Evolutionary conservation across 2,113 vertebrate genomes (phyloP).

Genomic region (Alligator mississippiensis): DNA sequence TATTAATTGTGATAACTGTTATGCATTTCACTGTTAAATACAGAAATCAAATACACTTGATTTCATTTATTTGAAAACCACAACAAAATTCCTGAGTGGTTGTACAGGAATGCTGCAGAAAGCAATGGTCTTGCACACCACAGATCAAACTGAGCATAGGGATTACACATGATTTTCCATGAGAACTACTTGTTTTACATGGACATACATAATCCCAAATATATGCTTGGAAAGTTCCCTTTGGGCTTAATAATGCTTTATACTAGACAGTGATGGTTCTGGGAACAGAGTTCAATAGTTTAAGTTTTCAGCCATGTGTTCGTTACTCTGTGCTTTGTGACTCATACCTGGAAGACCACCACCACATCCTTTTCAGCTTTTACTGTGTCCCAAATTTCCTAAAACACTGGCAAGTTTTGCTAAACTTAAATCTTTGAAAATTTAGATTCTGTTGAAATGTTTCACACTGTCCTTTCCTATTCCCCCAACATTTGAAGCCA

Average conservation of each 20-base stretch:
- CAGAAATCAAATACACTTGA: neutral
- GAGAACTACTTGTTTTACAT: neutral
- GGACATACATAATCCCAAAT: neutral
- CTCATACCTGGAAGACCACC: neutral
- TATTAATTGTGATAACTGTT: neutral
- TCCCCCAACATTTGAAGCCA: neutral
- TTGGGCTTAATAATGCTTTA: neutral
- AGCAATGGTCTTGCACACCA: neutral
- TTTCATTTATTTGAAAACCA: neutral
- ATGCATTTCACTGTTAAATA: too few relatives aligned
- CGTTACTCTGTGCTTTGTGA: neutral
- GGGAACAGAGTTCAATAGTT: neutral
- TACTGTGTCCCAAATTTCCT: neutral
- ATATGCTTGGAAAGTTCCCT: neutral
- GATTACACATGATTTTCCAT: neutral
- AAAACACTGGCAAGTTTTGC: neutral
- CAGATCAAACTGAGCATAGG: neutral
- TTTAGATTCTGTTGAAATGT: neutral
- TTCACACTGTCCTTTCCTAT: fast-evolving
- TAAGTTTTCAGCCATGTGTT: neutral
- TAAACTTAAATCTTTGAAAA: neutral
- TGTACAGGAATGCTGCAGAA: neutral
- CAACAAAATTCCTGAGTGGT: neutral
- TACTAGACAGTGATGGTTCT: neutral
- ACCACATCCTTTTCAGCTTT: neutral